These are phyloP conservation scores for Metalampra italica DNA, from an alignment of 2,888 invertebrate genomes.

Conservation along the genomic window DNA sequence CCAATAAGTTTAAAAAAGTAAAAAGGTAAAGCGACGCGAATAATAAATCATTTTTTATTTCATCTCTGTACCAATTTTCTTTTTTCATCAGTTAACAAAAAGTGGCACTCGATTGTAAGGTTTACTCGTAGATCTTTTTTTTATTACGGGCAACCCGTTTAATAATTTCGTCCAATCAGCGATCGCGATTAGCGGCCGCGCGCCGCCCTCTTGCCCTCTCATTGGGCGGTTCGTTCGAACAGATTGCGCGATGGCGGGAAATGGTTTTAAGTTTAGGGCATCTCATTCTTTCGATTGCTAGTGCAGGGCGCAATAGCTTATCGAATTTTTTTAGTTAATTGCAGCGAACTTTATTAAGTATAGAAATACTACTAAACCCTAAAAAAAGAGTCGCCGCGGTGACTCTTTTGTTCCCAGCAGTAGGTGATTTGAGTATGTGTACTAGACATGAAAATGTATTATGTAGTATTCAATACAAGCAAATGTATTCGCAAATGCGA, in stretches of 20 bases:
- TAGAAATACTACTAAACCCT: too few species aligned
- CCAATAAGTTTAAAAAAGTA: slow-evolving; percentile 74
- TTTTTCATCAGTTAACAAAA: slow-evolving; percentile 77
- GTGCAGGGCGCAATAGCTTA: slow-evolving; percentile 20
- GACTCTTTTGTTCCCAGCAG: too few species aligned
- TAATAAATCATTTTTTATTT: slow-evolving; percentile 77
- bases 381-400: too few species aligned
- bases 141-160: slow-evolving; percentile 69
- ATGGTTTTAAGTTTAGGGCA: slow-evolving; percentile 70
- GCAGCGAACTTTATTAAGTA: too few species aligned
- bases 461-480: too few species aligned
- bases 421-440: too few species aligned
- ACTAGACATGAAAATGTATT: too few species aligned
- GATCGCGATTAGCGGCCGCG: slow-evolving; percentile 38
- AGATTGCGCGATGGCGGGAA: slow-evolving; percentile 76
- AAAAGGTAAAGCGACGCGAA: slow-evolving; percentile 60
- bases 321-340: neutral
- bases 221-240: slow-evolving; percentile 58
- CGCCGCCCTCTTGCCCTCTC: slow-evolving; percentile 57
- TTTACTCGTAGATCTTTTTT: slow-evolving; percentile 54
- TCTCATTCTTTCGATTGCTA: slow-evolving; percentile 68
- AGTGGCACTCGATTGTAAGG: slow-evolving; percentile 74
- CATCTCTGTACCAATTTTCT: slow-evolving; percentile 69
- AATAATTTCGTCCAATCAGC: slow-evolving; percentile 65
- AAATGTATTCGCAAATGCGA: too few species aligned